Conservation (phyloP, 2,888 invertebrate genomes). For the Atherix ibis region DNA sequence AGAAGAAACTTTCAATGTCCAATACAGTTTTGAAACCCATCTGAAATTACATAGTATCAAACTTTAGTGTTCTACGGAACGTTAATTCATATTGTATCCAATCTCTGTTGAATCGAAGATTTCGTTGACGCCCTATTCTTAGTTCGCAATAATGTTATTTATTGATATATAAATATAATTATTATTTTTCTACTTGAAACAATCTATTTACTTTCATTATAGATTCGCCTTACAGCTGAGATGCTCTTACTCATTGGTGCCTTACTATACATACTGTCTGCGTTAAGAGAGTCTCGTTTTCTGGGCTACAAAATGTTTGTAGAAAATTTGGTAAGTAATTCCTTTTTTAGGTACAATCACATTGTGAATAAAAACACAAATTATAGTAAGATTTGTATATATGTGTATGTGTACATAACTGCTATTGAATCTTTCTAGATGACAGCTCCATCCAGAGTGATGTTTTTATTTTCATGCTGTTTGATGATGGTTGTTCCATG, state of each 20-base stretch:
- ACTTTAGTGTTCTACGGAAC: too few relatives aligned
- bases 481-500: conserved; percentile 76
- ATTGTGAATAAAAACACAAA: conserved; percentile 23
- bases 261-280: conserved; percentile 66
- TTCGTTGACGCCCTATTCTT: too few relatives aligned
- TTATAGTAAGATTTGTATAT: conserved; percentile 1
- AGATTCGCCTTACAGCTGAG: conserved; percentile 64
- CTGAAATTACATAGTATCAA: too few relatives aligned
- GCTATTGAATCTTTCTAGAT: conserved; percentile 39
- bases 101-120: too few relatives aligned
- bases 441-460: conserved; percentile 77
- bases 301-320: conserved; percentile 88
- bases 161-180: too few relatives aligned
- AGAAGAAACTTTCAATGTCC: too few relatives aligned
- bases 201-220: too few relatives aligned
- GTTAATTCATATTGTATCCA: too few relatives aligned
- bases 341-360: too few relatives aligned
- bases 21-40: too few relatives aligned
- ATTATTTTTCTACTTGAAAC: neutral
- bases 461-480: conserved; percentile 87
- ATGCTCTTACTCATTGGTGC: conserved; percentile 66
- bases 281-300: conserved; percentile 75
- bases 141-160: too few relatives aligned
- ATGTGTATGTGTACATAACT: too few relatives aligned
- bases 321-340: conserved; percentile 66